These are phyloP conservation scores for Dicentrarchus labrax DNA, from an alignment of 2,113 vertebrate species.

Conservation along the genomic window DNA sequence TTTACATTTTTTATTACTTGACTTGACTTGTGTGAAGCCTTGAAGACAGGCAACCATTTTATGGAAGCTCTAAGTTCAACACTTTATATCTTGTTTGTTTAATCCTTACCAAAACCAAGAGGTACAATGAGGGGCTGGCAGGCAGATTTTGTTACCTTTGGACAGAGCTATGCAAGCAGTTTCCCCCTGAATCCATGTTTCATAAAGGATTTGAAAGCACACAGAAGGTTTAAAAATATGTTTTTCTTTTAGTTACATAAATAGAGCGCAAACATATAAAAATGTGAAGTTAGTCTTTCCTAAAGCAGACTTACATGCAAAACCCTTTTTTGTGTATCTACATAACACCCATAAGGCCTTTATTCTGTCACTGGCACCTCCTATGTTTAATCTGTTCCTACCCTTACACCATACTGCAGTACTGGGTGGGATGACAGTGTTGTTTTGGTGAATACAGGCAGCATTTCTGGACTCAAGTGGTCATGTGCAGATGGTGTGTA, in stretches of 20 bases:
- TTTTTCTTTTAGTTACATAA: background rate
- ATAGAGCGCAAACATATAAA: background rate
- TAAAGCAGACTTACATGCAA: background rate
- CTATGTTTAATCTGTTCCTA: background rate
- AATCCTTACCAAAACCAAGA: too few species aligned
- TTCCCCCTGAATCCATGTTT: too few species aligned
- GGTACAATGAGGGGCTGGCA: too few species aligned
- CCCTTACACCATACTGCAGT: background rate
- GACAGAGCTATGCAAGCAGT: too few species aligned
- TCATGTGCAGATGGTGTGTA: background rate
- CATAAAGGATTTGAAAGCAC: too few species aligned
- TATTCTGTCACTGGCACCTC: background rate
- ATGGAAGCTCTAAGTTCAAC: too few species aligned
- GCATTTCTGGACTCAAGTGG: background rate
- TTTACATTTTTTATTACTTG: too few species aligned
- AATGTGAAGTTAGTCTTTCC: background rate
- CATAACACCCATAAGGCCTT: background rate
- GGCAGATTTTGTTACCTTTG: too few species aligned
- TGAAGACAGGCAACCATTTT: too few species aligned
- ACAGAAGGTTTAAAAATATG: background rate
- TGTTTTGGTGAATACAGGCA: background rate
- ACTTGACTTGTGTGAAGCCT: too few species aligned
- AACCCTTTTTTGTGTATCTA: background rate
- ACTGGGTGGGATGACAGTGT: background rate
- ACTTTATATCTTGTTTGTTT: too few species aligned